Base-by-base conservation (phyloP, 2,113 vertebrate species). In the Macrotus californicus region DNA sequence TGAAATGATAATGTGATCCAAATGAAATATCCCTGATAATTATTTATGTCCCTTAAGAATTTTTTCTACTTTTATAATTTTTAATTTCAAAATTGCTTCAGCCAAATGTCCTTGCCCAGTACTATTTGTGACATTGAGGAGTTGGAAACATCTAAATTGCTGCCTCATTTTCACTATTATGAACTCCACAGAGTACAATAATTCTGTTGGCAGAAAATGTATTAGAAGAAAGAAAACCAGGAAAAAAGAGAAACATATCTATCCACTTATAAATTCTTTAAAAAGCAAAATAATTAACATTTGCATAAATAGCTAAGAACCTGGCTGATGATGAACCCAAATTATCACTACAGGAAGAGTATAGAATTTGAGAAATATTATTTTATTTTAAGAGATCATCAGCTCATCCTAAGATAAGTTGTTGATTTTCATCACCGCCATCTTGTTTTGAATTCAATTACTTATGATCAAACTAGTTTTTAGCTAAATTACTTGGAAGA, bases 41-140 rank as follows among this genome's bases (percentile, higher is more conserved):
- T 79, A 81, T 52, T 67, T 76, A 54, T 41, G 26, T 72, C 56
- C 59, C 72, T 87, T 36, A 7, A 88, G 18, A 87, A 48, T 69
- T 69, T 67, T 76, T 84, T 75, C 43, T 41, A 50, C 24, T 54
- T 81, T 91, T 26, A 54, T 77, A 67, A 75, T 79, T 85, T 93
- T 96, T 92, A 81, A 87, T 93, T 94, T 94, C 64, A 86, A 41
- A 87, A 52, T 87, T 26, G 69, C 75, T 84, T 93, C 73, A 89
- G 54, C 43, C 83, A 95, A 95, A 89, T 87, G 43, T 95, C 73
- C 56, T 50, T 91, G 64, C 43, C 70, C 16, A 88, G 48, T 4
- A 46, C 34, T 75, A 67, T 69, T 90, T 96, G 61, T n/a, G 89
- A 93, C 46, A 70, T 11, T 15, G 41, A 73, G 31, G 43, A 50